phyloP scores from a whole-genome alignment of 2,113 vertebrate species.

The Hippoglossus stenolepis region DNA sequence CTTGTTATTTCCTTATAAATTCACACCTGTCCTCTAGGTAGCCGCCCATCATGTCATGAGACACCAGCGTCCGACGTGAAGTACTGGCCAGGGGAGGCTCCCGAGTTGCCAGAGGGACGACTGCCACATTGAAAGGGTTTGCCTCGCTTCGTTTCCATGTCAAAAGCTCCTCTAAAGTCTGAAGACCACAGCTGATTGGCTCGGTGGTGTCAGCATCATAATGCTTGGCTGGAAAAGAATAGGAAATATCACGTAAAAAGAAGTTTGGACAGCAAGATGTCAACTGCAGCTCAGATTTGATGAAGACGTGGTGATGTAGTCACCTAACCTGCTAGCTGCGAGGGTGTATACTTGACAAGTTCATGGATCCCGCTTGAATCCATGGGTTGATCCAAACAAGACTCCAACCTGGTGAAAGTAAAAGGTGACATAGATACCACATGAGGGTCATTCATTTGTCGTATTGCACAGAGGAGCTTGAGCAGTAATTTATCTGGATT shows the following conservation, averaged over 20 bases:
- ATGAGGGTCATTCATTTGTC: background rate
- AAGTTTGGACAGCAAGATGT: background rate
- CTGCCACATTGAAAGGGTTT: conserved; percentile 86
- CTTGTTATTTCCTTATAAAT: background rate
- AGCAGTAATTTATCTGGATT: no score
- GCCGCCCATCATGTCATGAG: conserved; percentile 96
- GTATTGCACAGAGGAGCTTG: background rate
- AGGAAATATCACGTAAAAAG: background rate
- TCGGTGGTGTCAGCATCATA: conserved; percentile 88
- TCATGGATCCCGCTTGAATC: conserved; percentile 66
- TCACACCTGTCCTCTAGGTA: conserved; percentile 93
- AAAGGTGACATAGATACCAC: background rate
- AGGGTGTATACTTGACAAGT: conserved; percentile 58
- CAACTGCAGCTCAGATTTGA: background rate
- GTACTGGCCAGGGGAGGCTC: conserved; percentile 81
- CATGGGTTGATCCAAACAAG: conserved; percentile 72
- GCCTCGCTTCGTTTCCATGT: conserved; percentile 84
- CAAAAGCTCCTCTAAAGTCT: conserved; percentile 87
- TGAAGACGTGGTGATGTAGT: background rate
- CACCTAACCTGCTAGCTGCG: conserved; percentile 70
- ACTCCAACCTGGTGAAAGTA: conserved; percentile 66
- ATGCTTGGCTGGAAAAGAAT: conserved; percentile 78
- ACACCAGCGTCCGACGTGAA: conserved; percentile 87
- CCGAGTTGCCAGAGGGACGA: conserved; percentile 76
- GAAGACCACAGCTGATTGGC: conserved; percentile 90